phyloP scores from a whole-genome alignment of 1,140 invertebrate species.

The Monochamus saltuarius region DNA sequence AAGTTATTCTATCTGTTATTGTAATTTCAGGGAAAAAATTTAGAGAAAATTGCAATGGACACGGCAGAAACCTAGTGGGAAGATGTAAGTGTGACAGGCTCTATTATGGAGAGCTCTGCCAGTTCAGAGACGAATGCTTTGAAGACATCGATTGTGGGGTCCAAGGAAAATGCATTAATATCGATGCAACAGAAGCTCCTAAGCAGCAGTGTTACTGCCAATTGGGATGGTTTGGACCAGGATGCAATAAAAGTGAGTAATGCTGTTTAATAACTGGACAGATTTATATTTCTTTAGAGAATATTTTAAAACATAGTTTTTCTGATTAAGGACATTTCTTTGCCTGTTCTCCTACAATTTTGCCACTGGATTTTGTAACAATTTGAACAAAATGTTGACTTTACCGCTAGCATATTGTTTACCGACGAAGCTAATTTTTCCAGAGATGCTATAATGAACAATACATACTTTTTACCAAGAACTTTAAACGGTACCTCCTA shows the following conservation, averaged over 20 bases:
- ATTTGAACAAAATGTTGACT: no score
- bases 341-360: no score
- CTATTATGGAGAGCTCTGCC: slow-evolving; percentile 78
- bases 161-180: slow-evolving; percentile 80
- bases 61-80: slow-evolving; percentile 74
- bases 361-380: no score
- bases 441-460: no score
- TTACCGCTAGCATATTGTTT: no score
- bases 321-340: no score
- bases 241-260: slow-evolving; percentile 76
- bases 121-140: slow-evolving; percentile 82
- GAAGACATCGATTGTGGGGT: slow-evolving; percentile 81
- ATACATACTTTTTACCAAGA: no score
- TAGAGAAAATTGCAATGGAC: slow-evolving; percentile 78
- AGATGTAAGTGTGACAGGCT: slow-evolving; percentile 81
- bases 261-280: no score
- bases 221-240: slow-evolving; percentile 79
- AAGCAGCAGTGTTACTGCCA: slow-evolving; percentile 87
- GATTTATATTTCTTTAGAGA: no score
- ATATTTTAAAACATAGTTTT: no score
- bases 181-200: slow-evolving; percentile 76
- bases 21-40: slow-evolving; percentile 66
- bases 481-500: no score
- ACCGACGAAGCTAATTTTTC: no score
- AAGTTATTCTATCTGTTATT: background rate